Evolutionary conservation across 2,797 vertebrate species (phyloP).

Genomic region (Adelosebastes latens): DNA sequence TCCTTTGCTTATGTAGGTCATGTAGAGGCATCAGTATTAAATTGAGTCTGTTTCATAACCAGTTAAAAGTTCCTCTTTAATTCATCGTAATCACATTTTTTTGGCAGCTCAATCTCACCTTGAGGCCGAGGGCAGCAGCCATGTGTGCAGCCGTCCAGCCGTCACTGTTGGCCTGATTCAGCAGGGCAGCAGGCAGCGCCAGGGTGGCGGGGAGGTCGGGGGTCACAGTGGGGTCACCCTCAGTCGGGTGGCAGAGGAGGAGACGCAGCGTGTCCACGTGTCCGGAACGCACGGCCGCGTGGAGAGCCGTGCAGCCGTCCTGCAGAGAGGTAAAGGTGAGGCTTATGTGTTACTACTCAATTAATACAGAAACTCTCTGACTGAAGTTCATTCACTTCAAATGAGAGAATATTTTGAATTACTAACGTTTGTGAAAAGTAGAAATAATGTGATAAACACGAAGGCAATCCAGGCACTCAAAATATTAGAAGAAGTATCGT

Average conservation of each 20-base stretch:
- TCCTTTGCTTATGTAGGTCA: neutral
- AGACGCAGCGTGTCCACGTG: constrained; percentile 88
- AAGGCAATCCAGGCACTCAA: neutral
- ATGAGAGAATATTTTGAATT: neutral
- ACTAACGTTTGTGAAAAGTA: neutral
- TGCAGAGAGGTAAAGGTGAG: constrained; percentile 52
- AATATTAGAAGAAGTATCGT: neutral
- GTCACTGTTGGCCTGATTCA: constrained; percentile 90
- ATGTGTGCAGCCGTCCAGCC: constrained; percentile 96
- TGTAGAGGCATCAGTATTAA: neutral
- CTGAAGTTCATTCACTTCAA: neutral
- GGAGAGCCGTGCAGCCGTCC: constrained; percentile 92
- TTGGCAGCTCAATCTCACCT: constrained; percentile 77
- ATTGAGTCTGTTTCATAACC: neutral
- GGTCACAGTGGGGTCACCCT: constrained; percentile 66
- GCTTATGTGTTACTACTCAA: neutral
- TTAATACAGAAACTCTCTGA: neutral
- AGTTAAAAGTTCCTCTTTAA: neutral
- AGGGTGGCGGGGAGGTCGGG: constrained; percentile 47
- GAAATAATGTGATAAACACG: neutral
- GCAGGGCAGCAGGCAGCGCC: constrained; percentile 83
- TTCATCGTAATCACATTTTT: neutral
- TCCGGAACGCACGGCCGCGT: constrained; percentile 89
- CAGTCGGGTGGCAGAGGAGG: constrained; percentile 84
- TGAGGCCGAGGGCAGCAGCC: constrained; percentile 93